Conservation (phyloP, 2,888 invertebrate genomes). For the Galerucella calmariensis region DNA sequence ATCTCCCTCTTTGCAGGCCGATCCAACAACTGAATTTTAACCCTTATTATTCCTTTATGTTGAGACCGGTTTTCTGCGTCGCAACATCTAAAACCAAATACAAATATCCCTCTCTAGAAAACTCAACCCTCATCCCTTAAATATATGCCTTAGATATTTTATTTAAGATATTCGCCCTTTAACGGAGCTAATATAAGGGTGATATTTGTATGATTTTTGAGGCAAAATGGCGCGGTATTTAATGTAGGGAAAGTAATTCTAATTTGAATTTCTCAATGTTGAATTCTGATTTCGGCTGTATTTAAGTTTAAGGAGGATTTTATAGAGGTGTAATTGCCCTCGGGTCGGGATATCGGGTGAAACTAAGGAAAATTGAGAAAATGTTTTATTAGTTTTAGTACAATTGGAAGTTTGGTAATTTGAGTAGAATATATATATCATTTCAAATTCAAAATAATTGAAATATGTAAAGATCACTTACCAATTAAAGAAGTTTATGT, state of each 20-base stretch:
- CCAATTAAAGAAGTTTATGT: no score
- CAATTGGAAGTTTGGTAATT: slow-evolving; percentile 11
- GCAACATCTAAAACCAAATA: slow-evolving; percentile 53
- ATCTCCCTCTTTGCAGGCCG: slow-evolving; percentile 57
- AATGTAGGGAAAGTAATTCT: slow-evolving; percentile 64
- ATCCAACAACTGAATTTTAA: slow-evolving; percentile 40
- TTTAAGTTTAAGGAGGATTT: slow-evolving; percentile 63
- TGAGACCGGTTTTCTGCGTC: slow-evolving; percentile 36
- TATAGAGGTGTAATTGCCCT: slow-evolving; percentile 54
- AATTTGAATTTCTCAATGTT: slow-evolving; percentile 61
- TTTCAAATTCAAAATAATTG: slow-evolving; percentile 5
- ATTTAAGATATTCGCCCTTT: slow-evolving; percentile 60
- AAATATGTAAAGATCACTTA: neutral
- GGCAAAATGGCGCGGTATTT: slow-evolving; percentile 63
- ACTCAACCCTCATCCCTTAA: slow-evolving; percentile 59
- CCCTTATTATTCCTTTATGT: slow-evolving; percentile 42
- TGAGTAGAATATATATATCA: slow-evolving; percentile 12
- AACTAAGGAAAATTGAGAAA: slow-evolving; percentile 45
- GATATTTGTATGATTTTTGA: slow-evolving; percentile 59
- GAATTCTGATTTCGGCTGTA: slow-evolving; percentile 61
- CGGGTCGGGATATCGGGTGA: slow-evolving; percentile 32
- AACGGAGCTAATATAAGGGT: slow-evolving; percentile 55
- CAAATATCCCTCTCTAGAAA: slow-evolving; percentile 60
- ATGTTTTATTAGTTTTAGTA: slow-evolving; percentile 45
- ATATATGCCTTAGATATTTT: slow-evolving; percentile 60